Base-by-base conservation (phyloP, 2,113 vertebrate species). In the Eonycteris spelaea region DNA sequence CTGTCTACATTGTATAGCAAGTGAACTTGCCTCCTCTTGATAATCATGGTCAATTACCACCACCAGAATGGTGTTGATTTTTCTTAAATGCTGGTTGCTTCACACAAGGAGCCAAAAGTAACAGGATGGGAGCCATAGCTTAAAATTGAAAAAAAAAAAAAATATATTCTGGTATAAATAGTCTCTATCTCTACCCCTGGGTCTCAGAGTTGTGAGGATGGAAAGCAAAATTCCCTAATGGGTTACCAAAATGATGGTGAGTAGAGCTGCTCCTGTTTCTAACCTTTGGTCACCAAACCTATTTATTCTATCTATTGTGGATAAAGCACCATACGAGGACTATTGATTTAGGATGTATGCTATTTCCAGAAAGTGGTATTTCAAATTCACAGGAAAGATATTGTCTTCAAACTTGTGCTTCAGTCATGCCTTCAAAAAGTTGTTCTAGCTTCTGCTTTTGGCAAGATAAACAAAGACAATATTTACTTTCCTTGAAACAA, bases 401-500 rank as follows among this genome's bases (percentile, higher is more conserved):
- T 53, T 48, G 21, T 53, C 48, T 74, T 65, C 57, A 85, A 94
- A 24, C 38, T n/a, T 71, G 12, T 93, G 22, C 35, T 63, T 79
- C n/a, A 51, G 16, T 35, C 28, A 53, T 57, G 7, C 7, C 30
- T 92, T 96, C 21, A 55, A 85, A 80, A 91, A 90, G 67, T n/a
- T 55, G 13, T 45, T 92, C 16, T 77, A 77, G 28, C 38, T 83
- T 93, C 33, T 91, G 48, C n/a, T 88, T 96, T 24, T 87, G 13
- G 35, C 40, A 71, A 67, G 38, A 70, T 51, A 12, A 61, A 80
- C 3, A 90, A 53, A 35, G 15, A 48, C 71, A 6, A 51, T 38
- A 28, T 74, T 95, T 94, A 67, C 48, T 9, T 91, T 80, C 57
- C 3, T 87, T 74, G 35, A 96, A 90, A 87, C 24, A 70, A 40